Base-by-base conservation (phyloP, 2,888 invertebrate genomes). In the Tetramorium bicarinatum region DNA sequence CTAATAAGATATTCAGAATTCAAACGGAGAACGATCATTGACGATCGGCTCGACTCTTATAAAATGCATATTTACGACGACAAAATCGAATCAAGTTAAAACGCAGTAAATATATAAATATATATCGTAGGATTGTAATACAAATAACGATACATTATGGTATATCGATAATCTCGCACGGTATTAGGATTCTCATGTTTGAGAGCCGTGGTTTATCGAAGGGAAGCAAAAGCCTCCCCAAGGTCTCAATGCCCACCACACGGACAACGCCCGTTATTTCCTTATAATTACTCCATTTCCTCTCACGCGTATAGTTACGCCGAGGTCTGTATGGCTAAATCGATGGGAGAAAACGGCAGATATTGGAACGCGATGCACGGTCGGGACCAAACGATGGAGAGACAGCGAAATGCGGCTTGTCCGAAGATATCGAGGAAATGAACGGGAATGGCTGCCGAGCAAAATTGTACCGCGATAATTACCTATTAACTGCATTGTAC, bases 211-310 rank as follows among this genome's bases (percentile, higher is more conserved):
- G 59, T 62, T 49, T 34, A 44, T 66, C 67, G 82, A 49, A 69
- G 56, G 59, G 85, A 41, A 54, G 72, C 66, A 44, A 80, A 89
- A 83, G 87, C 56, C 83, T 81, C 72, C 83, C 84, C 79, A 84
- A 87, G 89, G 88, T 91, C 89, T 92, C 90, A 90, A 90, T 91
- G 90, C 89, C 90, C 89, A 92, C 94, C 94, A 91, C 94, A 90
- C 90, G 90, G 92, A 93, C 92, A 90, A 94, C 94, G 94, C 94
- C 94, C 92, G 94, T 93, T 91, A 93, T 94, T 94, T 94, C 94
- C 94, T 94, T 92, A 92, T 94, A 94, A 94, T 94, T 94, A 94
- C 93, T 93, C 92, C 88, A 94, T 94, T 94, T 94, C 94, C 94
- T 92, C 87, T 83, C 81, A 89, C 87, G 88, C 88, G 89, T 87